A percentile compares a stretch with the other conserved stretches of the same genome.
Evolutionary conservation across 1,140 invertebrate genomes (phyloP).

Genomic region (Arion vulgaris): DNA sequence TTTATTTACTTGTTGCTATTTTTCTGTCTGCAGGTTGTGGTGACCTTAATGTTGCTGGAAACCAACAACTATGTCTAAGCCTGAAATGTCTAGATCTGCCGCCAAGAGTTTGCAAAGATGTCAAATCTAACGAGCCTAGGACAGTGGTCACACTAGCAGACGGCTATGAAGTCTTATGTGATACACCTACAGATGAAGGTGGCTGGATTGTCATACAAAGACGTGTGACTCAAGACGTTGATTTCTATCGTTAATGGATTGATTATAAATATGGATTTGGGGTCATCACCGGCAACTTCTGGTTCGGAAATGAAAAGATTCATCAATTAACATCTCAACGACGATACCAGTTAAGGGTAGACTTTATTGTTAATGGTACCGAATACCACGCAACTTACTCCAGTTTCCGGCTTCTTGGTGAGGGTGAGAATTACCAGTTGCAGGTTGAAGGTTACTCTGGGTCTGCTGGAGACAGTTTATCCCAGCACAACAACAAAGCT

Average conservation of each 20-base stretch:
- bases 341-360: neutral
- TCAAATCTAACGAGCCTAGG: neutral
- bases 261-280: conserved; percentile 96
- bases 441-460: neutral
- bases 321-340: neutral
- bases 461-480: too few species aligned
- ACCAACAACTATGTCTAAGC: too few species aligned
- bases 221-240: conserved; percentile 82
- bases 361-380: neutral
- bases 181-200: neutral
- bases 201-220: conserved; percentile 77
- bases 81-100: too few species aligned
- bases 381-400: neutral
- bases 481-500: neutral
- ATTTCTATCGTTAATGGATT: conserved; percentile 92
- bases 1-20: too few species aligned
- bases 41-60: too few species aligned
- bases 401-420: neutral
- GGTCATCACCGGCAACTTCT: conserved; percentile 79
- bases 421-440: neutral
- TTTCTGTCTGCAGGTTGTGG: too few species aligned
- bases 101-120: neutral
- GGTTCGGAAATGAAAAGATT: conserved; percentile 61
- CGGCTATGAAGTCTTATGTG: conserved; percentile 1
- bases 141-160: neutral